Conservation (phyloP, 2,113 vertebrate species). For the Rhagologus leucostigma region DNA sequence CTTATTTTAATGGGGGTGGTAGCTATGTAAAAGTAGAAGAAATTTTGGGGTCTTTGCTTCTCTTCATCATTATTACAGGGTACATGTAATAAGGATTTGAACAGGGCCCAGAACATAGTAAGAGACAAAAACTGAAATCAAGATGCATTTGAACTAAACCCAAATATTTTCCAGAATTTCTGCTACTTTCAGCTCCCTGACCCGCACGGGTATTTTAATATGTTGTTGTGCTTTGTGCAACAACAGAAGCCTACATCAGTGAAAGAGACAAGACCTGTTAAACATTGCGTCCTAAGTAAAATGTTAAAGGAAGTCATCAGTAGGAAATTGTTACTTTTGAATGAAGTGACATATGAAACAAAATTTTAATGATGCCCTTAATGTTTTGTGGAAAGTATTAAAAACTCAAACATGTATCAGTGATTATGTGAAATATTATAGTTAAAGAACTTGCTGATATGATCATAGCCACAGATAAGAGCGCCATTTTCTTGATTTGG, state of each 20-base stretch:
- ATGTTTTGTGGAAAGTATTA: neutral
- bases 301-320: neutral
- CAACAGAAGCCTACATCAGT: neutral
- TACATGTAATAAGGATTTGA: neutral
- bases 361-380: neutral
- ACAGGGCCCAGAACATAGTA: neutral
- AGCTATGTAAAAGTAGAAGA: neutral
- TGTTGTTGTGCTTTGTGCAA: neutral
- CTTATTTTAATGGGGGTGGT: neutral
- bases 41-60: neutral
- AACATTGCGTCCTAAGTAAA: neutral
- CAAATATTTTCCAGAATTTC: neutral
- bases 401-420: neutral
- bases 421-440: neutral
- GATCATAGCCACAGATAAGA: neutral
- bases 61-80: neutral
- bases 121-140: neutral
- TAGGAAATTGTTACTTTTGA: neutral
- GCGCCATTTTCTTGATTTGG: neutral
- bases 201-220: accelerated
- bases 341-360: neutral
- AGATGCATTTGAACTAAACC: neutral
- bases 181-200: neutral
- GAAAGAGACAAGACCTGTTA: neutral
- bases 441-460: neutral